Evolutionary conservation across 2,888 invertebrate species (phyloP), one percentile per base, ranked within the genome.

Genomic region (Leptogaster cylindrica): DNA sequence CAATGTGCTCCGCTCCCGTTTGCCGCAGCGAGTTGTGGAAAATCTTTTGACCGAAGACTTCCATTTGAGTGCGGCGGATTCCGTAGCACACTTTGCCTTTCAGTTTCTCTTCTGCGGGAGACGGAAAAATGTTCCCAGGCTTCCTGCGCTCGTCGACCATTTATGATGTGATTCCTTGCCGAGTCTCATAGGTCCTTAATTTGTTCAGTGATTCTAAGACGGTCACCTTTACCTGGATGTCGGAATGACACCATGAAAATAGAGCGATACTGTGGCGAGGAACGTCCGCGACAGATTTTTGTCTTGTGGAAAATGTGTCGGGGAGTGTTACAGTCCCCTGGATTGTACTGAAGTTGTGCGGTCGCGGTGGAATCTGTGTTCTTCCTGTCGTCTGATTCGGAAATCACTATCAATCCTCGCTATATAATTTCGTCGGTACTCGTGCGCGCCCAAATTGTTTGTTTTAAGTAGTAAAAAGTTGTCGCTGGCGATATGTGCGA

Each of bases 141-240:
- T 55, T 55, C 36, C 55, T 55, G 36, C 20, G 36, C 27, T 55
- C n/a, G 36, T 55, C 36, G 36, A 20, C 36, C 55, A 55, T 33
- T 55, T 55, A 55, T 55, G 55, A 36, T 55, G 36, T 55, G 46
- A 36, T 36, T 50, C 44, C 44, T 64, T 23, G 6, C 7, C 25
- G 61, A 50, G 25, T 27, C 48, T 48, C 46, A 50, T 67, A 61
- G 50, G 67, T 61, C 20, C 20, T 48, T 28, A 58, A 33, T 18
- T 36, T 14, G 46, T n/a, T n/a, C n/a, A n/a, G n/a, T n/a, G n/a
- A n/a, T n/a, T n/a, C n/a, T n/a, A n/a, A n/a, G n/a, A n/a, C n/a
- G n/a, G n/a, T n/a, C n/a, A n/a, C n/a, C n/a, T 33, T 33, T 33
- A 10, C 33, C 33, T n/a, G 33, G n/a, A 10, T 10, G 8, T 33